phyloP scores from a whole-genome alignment of 2,888 invertebrate species.

The Cecidostiba fungosa region DNA sequence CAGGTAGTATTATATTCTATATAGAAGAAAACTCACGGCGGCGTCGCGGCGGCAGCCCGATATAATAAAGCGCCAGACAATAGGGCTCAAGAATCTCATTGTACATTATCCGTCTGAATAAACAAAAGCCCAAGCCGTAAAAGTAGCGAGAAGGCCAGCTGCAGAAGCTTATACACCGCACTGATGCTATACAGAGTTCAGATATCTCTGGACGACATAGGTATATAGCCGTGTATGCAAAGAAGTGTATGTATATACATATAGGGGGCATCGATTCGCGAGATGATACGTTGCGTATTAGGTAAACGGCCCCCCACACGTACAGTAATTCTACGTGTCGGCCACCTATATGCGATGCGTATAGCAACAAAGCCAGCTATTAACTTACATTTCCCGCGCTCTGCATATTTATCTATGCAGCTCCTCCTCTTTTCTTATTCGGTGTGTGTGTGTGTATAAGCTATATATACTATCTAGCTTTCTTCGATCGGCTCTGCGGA shows the following conservation, averaged over 20 bases:
- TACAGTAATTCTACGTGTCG: neutral
- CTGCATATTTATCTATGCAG: neutral
- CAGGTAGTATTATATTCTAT: neutral
- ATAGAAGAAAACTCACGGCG: slow-evolving; percentile 7
- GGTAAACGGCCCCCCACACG: neutral
- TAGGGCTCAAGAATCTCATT: slow-evolving; percentile 22
- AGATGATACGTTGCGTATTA: slow-evolving; percentile 27
- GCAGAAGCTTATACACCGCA: neutral
- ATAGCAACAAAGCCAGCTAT: slow-evolving; percentile 20
- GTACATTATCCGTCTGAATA: slow-evolving; percentile 21
- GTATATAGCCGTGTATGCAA: no score
- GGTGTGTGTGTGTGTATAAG: neutral
- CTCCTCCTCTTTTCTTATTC: neutral
- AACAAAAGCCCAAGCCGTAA: slow-evolving; percentile 9
- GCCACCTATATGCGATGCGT: neutral
- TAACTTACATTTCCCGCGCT: slow-evolving; percentile 17
- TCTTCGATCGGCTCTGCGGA: slow-evolving; percentile 15
- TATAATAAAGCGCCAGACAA: slow-evolving; percentile 13
- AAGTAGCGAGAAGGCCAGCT: slow-evolving; percentile 12
- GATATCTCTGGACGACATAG: neutral
- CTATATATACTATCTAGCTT: neutral
- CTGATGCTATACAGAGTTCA: neutral
- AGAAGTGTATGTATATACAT: neutral
- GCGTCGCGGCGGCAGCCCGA: neutral
- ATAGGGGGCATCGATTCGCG: slow-evolving; percentile 23